phyloP scores from a whole-genome alignment of 2,113 vertebrate species.

The Lathamus discolor region DNA sequence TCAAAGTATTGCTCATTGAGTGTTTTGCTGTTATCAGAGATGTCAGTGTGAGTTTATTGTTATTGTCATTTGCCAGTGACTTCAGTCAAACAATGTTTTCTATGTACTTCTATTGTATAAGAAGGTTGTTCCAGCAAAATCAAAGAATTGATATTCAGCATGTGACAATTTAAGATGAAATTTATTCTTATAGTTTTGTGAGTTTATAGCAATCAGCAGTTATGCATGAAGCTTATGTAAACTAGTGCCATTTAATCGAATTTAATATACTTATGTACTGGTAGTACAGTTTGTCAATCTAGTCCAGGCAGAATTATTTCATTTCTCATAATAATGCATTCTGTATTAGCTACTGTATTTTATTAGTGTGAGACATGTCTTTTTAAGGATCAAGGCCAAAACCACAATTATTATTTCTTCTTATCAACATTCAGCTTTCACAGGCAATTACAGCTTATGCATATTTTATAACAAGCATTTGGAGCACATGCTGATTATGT shows the following conservation, averaged over 20 bases:
- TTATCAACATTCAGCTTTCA: slow-evolving; percentile 56
- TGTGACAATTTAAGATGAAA: not conserved
- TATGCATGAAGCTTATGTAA: not conserved
- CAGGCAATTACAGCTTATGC: slow-evolving; percentile 62
- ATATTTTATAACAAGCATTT: slow-evolving; percentile 67
- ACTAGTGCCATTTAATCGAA: not conserved
- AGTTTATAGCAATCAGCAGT: not conserved
- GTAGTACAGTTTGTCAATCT: not conserved
- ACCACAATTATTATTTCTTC: slow-evolving; percentile 42
- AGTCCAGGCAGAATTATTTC: slow-evolving; percentile 14
- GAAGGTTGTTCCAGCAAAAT: not conserved
- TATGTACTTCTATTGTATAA: not conserved
- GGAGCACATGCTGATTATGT: slow-evolving; percentile 14
- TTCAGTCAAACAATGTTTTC: not conserved
- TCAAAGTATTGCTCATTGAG: not conserved
- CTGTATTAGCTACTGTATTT: slow-evolving; percentile 2
- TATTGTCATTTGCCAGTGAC: not conserved
- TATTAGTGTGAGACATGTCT: not conserved
- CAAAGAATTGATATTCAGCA: not conserved
- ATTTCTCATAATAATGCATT: slow-evolving; percentile 3
- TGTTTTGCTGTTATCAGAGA: not conserved
- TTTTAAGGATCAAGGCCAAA: slow-evolving; percentile 50
- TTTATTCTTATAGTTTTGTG: not conserved
- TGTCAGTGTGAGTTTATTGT: not conserved
- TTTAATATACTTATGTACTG: not conserved